Percentiles rank a stretch among this genome's conserved stretches.
Conservation (phyloP, 2,113 vertebrate genomes). For the Cyanocitta stelleri region DNA sequence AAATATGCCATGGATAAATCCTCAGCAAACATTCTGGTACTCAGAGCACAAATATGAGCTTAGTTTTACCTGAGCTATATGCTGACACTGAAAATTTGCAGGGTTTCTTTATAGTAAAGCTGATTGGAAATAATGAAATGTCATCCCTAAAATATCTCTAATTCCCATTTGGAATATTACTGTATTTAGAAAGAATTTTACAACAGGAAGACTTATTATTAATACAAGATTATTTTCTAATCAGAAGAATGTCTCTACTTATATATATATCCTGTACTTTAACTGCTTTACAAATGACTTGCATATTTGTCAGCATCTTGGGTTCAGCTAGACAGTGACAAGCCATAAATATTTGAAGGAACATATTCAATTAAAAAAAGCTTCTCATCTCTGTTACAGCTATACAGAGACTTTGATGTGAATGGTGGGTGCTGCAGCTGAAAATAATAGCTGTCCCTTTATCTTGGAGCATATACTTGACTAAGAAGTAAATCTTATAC, state of each 20-base stretch:
- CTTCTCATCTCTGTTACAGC: background rate
- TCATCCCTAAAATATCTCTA: background rate
- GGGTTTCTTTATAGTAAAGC: constrained; percentile 22
- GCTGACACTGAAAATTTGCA: background rate
- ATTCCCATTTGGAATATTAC: background rate
- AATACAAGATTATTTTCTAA: constrained; percentile 31
- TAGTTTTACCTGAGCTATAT: background rate
- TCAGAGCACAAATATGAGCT: background rate
- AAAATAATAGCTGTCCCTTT: background rate
- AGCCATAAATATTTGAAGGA: constrained; percentile 11
- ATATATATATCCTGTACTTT: background rate
- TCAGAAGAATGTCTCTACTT: constrained; percentile 4
- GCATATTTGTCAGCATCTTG: background rate
- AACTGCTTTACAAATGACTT: background rate
- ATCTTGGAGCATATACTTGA: background rate
- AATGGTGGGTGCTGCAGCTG: background rate
- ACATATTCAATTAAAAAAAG: background rate
- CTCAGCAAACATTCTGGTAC: background rate
- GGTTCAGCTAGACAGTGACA: background rate
- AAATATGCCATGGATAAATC: background rate
- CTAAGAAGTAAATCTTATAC: background rate
- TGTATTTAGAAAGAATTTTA: constrained; percentile 29
- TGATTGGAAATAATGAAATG: constrained; percentile 12
- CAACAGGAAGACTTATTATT: constrained; percentile 19
- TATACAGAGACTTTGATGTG: background rate